A percentile compares a stretch with the other conserved stretches of the same genome.
These are phyloP conservation scores for Mirounga angustirostris DNA, from an alignment of 2,113 vertebrate genomes.

Conservation along the genomic window DNA sequence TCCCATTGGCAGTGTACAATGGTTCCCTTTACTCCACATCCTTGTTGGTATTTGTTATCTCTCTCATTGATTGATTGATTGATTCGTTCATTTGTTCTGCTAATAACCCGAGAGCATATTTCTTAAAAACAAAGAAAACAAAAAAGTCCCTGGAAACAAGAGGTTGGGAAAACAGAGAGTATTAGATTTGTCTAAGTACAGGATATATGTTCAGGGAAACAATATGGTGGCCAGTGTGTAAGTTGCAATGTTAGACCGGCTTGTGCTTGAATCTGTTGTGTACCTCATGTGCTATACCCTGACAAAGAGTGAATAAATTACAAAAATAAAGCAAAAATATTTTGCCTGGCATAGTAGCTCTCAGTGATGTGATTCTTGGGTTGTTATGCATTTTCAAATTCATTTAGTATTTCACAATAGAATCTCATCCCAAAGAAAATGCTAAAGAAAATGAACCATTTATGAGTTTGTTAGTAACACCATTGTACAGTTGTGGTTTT, in stretches of 20 bases:
- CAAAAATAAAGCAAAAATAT: background rate
- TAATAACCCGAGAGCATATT: background rate
- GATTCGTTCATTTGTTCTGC: background rate
- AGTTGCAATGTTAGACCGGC: background rate
- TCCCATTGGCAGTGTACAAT: background rate
- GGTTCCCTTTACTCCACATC: background rate
- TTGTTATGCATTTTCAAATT: background rate
- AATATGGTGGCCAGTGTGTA: background rate
- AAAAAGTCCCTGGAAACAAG: background rate
- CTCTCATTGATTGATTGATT: background rate
- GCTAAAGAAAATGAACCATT: background rate
- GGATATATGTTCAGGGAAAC: background rate
- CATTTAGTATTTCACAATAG: background rate
- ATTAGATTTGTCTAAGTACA: background rate
- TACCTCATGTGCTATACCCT: background rate
- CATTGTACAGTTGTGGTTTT: background rate
- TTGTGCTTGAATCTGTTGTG: background rate
- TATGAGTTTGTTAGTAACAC: background rate
- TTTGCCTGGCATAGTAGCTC: background rate
- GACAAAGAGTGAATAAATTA: background rate
- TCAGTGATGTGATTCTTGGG: background rate
- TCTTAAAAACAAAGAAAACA: background rate
- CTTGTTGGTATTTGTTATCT: background rate
- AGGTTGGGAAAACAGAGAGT: background rate
- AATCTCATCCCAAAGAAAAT: background rate